These are phyloP conservation scores for Scopus umbretta DNA, from an alignment of 2,113 vertebrate species.

Conservation along the genomic window DNA sequence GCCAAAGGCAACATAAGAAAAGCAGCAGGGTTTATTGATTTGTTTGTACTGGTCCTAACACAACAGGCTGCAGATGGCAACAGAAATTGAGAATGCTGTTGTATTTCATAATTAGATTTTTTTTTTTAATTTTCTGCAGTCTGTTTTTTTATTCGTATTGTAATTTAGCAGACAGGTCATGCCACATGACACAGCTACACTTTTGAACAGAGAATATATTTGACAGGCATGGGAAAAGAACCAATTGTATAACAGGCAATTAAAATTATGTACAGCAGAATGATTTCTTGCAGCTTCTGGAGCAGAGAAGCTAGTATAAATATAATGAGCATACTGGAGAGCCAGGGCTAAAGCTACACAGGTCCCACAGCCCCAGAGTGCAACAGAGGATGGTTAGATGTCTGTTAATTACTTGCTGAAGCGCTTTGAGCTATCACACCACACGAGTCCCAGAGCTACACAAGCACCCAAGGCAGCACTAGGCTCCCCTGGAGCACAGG, in stretches of 20 bases:
- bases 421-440: neutral
- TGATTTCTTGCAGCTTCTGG: neutral
- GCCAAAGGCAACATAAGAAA: neutral
- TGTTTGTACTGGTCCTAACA: neutral
- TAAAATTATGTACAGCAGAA: constrained; percentile 29
- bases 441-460: rapidly evolving
- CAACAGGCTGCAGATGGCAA: constrained; percentile 34
- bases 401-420: neutral
- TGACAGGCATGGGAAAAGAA: neutral
- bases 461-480: rapidly evolving
- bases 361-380: neutral
- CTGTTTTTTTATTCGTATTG: constrained; percentile 6
- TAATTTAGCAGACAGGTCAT: neutral
- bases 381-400: neutral
- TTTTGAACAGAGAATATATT: neutral
- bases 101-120: neutral
- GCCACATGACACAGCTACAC: neutral
- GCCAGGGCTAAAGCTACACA: neutral
- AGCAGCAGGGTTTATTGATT: constrained; percentile 33
- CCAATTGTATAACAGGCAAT: constrained; percentile 27
- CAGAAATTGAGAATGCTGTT: neutral
- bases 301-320: neutral
- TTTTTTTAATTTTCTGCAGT: neutral
- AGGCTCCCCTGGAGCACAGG: neutral
- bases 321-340: neutral